Base-by-base conservation (phyloP, 2,797 vertebrate species). In the Poeciliopsis turneri region DNA sequence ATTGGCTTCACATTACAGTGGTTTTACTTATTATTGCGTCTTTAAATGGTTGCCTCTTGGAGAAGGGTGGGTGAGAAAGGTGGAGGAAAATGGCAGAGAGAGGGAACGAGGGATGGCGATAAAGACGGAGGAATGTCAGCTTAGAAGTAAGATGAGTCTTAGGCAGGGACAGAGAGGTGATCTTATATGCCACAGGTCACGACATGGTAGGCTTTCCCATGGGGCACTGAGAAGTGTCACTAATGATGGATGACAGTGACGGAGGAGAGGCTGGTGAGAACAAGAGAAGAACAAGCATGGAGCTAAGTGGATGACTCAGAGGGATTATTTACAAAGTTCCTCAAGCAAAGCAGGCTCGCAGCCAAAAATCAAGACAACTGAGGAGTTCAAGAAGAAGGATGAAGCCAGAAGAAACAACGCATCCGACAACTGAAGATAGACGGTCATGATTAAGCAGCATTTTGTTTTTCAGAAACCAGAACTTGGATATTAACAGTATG, bases 1-100 rank as follows among this genome's bases (percentile, higher is more conserved):
- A 94, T 91, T 91, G 89, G 88, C 89, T 93, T 92, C 86, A 90
- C 86, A 93, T 83, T 85, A 90, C 84, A 89, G 68, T 88, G 89
- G 76, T 88, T 92, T 91, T 88, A 89, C 84, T 79, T 90, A 83
- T 90, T 90, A 89, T 89, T 74, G 69, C 88, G 81, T 82, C 86
- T 92, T 90, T 80, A 87, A 88, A 89, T 81, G 53, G 87, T 84
- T 88, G 84, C 81, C 83, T 90, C 73, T 74, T 82, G 86, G 86
- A 83, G 80, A 79, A 47, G 55, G 39, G 25, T 78, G 51, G 82
- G 36, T 16, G 61, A 57, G 10, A 25, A 77, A 61, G 45, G 45
- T 66, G 18, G 18, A 66, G 9, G 61, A 66, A 66, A 39, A 66
- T 39, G 33, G 18, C 61, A 66, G 18, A 20, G 9, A 8, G 30